Base-by-base conservation (phyloP, 2,797 vertebrate species). In the Pogonophryne albipinna region DNA sequence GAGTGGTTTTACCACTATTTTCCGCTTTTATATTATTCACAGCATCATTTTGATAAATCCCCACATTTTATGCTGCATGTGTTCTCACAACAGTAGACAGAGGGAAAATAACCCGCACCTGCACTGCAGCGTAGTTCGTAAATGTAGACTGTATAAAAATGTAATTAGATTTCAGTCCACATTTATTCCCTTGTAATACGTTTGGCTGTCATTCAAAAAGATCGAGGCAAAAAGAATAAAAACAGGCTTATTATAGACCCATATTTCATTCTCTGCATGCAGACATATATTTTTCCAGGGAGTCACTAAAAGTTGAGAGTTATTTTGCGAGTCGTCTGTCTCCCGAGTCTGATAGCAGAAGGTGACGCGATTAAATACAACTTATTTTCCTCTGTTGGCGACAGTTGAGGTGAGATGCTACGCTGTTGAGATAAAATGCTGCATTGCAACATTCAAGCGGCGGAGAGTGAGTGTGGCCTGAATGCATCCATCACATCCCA, bases 201-300 rank as follows among this genome's bases (percentile, higher is more conserved):
- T 85, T 80, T 85, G 85, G 70, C 85, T 87, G 78, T 66, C 86
- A 76, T 87, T 91, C 85, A 27, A 88, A 78, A 85, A 41, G 62
- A 79, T 85, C n/a, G 62, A 81, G 44, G 61, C 47, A 61, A 74
- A 82, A 74, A 65, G 5, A 7, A n/a, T 38, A 51, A 38, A 67
- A 73, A 7, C 27, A 23, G 15, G 13, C 45, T 65, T 46, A 79
- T 78, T 74, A 71, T 70, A 58, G 73, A 65, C 52, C 49, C 51
- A 72, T 63, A 66, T 78, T 87, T 86, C 31, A 34, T 64, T 76
- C 27, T 71, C 49, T 65, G 34, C 62, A 47, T 61, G 27, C 60
- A 80, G 75, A 15, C 50, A 20, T 5, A 10, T 63, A 31, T 65
- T 78, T 76, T 67, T 55, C 12, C 23, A 66, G 19, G 42, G 27